Percentiles rank a stretch among this genome's conserved stretches.
These are phyloP conservation scores for Drosophila prosaltans DNA, from an alignment of 1,140 invertebrate genomes.

Conservation along the genomic window DNA sequence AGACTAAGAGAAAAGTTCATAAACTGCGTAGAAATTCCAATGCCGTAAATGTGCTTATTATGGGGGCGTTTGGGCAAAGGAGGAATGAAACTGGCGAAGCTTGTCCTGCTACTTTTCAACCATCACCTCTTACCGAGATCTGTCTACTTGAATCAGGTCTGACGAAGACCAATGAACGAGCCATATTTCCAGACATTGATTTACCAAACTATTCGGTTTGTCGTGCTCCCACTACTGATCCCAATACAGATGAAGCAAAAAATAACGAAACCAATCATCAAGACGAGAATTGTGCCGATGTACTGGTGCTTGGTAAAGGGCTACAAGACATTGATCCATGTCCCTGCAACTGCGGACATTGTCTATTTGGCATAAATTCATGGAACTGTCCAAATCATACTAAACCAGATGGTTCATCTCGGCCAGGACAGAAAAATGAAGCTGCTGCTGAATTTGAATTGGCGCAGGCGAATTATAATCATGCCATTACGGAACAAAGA, in stretches of 20 bases:
- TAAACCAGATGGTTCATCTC: not conserved
- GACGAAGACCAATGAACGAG: slow-evolving; percentile 29
- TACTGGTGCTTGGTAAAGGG: slow-evolving; percentile 36
- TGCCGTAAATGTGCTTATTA: slow-evolving; percentile 53
- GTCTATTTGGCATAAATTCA: slow-evolving; percentile 2
- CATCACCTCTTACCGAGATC: slow-evolving; percentile 29
- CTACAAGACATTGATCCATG: not conserved
- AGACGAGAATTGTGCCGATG: slow-evolving; percentile 29
- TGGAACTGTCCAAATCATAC: not conserved
- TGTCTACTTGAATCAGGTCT: slow-evolving; percentile 50
- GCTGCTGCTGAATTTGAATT: no score
- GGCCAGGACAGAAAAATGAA: not conserved
- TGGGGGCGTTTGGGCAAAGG: slow-evolving; percentile 26
- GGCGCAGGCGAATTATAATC: slow-evolving; percentile 15
- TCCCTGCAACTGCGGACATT: slow-evolving; percentile 6
- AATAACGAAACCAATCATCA: not conserved
- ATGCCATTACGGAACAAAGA: slow-evolving; percentile 30
- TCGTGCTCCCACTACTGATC: slow-evolving; percentile 19
- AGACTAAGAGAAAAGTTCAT: not conserved
- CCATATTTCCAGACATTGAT: slow-evolving; percentile 40
- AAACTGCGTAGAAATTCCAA: slow-evolving; percentile 15
- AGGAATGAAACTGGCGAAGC: slow-evolving; percentile 1
- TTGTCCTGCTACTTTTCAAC: slow-evolving; percentile 5
- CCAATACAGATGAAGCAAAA: not conserved
- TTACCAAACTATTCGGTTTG: slow-evolving; percentile 45